Evolutionary conservation across 35 echinoderm and acorn worm species (phyloP).

Genomic region (Apostichopus parvimensis): DNA sequence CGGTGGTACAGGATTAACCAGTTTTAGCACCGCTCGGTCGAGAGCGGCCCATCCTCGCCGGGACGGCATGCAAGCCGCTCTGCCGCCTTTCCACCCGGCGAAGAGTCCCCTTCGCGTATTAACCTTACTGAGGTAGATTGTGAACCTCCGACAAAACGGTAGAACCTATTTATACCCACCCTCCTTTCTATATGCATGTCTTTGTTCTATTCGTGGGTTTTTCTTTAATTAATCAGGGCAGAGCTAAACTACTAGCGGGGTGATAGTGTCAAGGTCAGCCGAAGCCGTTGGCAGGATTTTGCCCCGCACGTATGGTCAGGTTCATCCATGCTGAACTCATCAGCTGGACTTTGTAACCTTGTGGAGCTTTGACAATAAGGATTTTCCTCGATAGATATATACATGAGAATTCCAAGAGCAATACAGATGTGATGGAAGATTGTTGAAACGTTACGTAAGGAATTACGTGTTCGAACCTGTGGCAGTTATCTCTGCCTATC

Average conservation of each 20-base stretch:
- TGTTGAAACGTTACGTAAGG: no score
- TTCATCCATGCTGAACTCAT: conserved; percentile 9
- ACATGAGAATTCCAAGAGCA: no score
- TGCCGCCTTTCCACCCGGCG: not conserved
- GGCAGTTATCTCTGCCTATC: no score
- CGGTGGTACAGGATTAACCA: not conserved
- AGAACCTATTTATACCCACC: not conserved
- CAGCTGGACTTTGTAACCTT: not conserved
- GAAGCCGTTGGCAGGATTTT: conserved; percentile 4
- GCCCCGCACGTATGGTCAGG: conserved; percentile 11
- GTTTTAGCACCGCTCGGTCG: not conserved
- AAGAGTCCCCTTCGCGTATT: not conserved
- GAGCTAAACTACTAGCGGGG: conserved; percentile 13
- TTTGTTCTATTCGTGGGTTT: not conserved
- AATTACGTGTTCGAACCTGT: no score
- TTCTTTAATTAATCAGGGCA: conserved; percentile 36
- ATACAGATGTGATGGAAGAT: no score
- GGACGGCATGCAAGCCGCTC: not conserved
- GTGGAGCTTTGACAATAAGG: not conserved
- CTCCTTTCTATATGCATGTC: not conserved
- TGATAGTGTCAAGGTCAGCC: conserved; percentile 36
- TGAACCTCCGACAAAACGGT: not conserved
- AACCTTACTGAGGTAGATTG: conserved; percentile 40
- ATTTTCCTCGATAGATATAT: no score
- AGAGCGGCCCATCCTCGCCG: not conserved